phyloP scores from a whole-genome alignment of 2,113 vertebrate genomes.

The Orthochromis malagaraziensis region DNA sequence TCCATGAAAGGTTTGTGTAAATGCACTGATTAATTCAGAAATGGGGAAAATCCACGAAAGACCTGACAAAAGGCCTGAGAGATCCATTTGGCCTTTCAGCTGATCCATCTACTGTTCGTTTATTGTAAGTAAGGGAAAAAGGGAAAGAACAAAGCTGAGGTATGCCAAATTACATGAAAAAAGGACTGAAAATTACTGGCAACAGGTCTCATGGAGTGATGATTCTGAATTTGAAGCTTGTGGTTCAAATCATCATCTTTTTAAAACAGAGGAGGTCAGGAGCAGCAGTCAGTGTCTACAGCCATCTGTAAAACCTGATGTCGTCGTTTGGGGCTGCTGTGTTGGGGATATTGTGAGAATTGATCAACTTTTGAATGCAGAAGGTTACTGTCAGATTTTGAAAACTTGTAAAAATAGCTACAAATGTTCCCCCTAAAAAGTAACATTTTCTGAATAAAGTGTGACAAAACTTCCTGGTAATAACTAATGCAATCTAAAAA shows the following conservation, averaged over 20 bases:
- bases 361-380: background rate
- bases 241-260: background rate
- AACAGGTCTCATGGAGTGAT: background rate
- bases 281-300: background rate
- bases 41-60: background rate
- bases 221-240: background rate
- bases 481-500: background rate
- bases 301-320: background rate
- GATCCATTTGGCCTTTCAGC: background rate
- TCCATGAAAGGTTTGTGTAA: background rate
- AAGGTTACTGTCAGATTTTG: background rate
- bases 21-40: background rate
- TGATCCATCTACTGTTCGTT: background rate
- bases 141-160: background rate
- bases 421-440: background rate
- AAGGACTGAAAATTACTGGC: background rate
- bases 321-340: background rate
- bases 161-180: background rate
- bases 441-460: background rate
- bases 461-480: background rate
- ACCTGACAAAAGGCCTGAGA: background rate
- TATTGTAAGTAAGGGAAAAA: background rate
- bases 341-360: background rate
- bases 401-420: background rate
- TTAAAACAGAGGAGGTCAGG: background rate